Base-by-base conservation (phyloP, 2,797 vertebrate genomes). In the Chaunax sp. region DNA sequence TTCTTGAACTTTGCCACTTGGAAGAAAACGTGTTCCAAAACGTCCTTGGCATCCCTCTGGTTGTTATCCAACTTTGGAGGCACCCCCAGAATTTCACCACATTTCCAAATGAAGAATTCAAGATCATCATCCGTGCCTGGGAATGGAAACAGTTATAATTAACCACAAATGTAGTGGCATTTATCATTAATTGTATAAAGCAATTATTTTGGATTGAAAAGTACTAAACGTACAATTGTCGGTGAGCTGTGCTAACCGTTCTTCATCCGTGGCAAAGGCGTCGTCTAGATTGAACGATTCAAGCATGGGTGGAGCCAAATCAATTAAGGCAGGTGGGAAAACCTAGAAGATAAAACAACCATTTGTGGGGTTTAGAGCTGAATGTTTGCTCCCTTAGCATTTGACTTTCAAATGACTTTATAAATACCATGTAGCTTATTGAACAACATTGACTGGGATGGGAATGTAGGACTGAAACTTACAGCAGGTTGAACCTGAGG, bases 1-100 rank as follows among this genome's bases (percentile, higher is more conserved):
- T 99, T 99, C 93, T 98, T 99, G 86, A 99, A 99, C 86, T 98
- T 97, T 8, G 98, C 97, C 69, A 99, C 95, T 83, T 98, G 97
- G 84, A 98, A 98, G 88, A 99, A 98, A 87, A 99, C 84, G 77
- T 99, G 93, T 70, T 99, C 96, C 73, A 99, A 90, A 73, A 99
- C 95, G 69, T 97, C 95, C 83, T 93, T 98, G 52, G 96, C 96
- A 76, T 97, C 96, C 83, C 95, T 93, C 65, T 95, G 95, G 6
- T 98, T 96, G 87, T 97, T 96, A 49, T 95, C 94, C 72, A 99
- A 82, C 56, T 96, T 96, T 8, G 85, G 94, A 0, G 95, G 96
- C 65, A 99, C 95, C 3, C 97, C 97, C 6, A 99, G 87, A 78
- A 98, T 98, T 72, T 99, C 97, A 0, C 98, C 97, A 20, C 98